Evolutionary conservation across 2,113 vertebrate species (phyloP), one percentile per base, ranked within the genome.

Genomic region (Callocephalon fimbriatum): DNA sequence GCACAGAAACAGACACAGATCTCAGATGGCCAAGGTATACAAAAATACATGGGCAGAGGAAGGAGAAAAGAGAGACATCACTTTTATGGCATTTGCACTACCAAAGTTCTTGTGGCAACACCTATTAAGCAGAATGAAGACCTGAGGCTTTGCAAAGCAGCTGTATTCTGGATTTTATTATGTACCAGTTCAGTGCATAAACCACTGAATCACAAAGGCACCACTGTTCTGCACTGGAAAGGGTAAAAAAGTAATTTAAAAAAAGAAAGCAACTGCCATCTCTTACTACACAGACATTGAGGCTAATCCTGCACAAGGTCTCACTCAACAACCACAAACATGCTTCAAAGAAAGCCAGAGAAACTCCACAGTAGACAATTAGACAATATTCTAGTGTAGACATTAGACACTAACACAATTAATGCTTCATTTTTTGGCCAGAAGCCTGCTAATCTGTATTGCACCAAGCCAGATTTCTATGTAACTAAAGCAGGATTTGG

Each of bases 1-100:
- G 29, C 44, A 68, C 25, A 44, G 70, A 48, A 59, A 25, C 63
- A 44, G 37, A 32, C 40, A 42, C 1, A 1, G 4, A 26, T 16
- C 15, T 71, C 45, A 74, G 8, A 3, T 32, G 47, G 66, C 26
- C 51, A 44, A 75, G 3, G 20, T 45, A 22, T 6, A n/a, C 8
- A 66, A 50, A 47, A 78, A 45, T 13, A 21, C 0, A 0, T 5
- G 8, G 17, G 9, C 8, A 59, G 22, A 72, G 32, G 16, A 5
- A 73, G 31, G 19, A 73, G 11, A 10, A 66, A 44, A 85, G 31
- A n/a, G 14, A 15, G 12, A 26, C 56, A 53, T 92, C 22, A 15
- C 16, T 88, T 84, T 65, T 45, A 29, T 25, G 23, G 29, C 15
- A 32, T 35, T 38, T 74, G 42, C 2, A 5, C 18, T 51, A 51